Conservation (phyloP, 2,113 vertebrate species). For the Cercocebus atys region DNA sequence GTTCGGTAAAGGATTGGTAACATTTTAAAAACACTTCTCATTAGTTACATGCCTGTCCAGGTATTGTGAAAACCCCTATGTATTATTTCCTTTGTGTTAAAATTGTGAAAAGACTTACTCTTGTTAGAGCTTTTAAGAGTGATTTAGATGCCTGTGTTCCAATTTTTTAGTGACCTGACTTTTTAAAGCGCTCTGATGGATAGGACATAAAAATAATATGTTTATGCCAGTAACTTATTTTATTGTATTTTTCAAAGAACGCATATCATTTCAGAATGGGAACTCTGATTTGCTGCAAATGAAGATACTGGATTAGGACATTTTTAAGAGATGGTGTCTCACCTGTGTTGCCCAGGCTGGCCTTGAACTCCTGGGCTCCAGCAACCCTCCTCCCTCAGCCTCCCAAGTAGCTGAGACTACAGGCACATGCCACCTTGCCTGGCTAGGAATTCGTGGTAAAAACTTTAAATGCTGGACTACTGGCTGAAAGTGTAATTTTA, state of each 20-base stretch:
- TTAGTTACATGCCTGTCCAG: neutral
- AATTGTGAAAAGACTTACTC: neutral
- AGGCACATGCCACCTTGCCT: too few relatives aligned
- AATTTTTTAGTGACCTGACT: neutral
- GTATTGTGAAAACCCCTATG: neutral
- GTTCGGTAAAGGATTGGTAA: neutral
- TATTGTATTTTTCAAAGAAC: constrained; percentile 27
- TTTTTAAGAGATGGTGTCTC: too few relatives aligned
- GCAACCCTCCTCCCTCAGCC: too few relatives aligned
- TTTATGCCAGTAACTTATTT: constrained; percentile 28
- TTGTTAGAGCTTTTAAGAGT: neutral
- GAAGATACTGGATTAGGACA: neutral
- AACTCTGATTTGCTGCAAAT: neutral
- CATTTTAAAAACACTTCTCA: neutral
- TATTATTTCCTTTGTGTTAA: constrained; percentile 3
- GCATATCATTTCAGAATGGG: neutral
- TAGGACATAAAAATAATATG: neutral
- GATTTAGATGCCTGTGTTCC: neutral
- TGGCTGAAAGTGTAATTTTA: constrained; percentile 3
- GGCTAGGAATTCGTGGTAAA: constrained; percentile 15
- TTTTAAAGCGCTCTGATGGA: neutral
- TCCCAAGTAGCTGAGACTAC: too few relatives aligned
- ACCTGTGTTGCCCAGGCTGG: too few relatives aligned
- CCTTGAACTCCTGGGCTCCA: too few relatives aligned
- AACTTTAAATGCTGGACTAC: neutral